Evolutionary conservation across 2,113 vertebrate genomes (phyloP), one percentile per base, ranked within the genome.

Genomic region (Budorcas taxicolor): DNA sequence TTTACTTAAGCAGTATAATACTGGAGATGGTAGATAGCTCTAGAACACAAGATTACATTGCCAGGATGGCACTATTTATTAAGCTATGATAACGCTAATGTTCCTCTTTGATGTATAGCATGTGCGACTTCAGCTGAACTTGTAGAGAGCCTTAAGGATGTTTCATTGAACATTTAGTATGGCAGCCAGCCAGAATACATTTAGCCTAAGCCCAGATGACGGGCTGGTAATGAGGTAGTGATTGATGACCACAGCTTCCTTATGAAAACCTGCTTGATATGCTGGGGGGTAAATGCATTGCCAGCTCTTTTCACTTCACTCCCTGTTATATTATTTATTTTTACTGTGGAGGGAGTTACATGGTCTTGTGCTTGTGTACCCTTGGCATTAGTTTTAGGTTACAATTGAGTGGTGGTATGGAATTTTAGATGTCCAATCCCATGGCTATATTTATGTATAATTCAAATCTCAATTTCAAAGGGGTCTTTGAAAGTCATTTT

Each of bases 181-280:
- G 99, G 99, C 99, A 99, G 99, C 97, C 98, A 99, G 99, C 99
- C 99, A 99, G 99, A 99, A 99, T 99, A 99, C 99, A 99, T 99
- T 99, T 99, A 99, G 99, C 98, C 98, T 99, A 99, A 99, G 98
- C 99, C 99, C 99, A 99, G 98, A 99, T 99, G 99, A 99, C 99
- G 98, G 98, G 98, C 98, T 99, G 98, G 99, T 99, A 99, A 99
- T 99, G 99, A 99, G 99, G 99, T 99, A 98, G 99, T 99, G 99
- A 99, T 99, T 99, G 99, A 99, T 99, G 99, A 99, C 99, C 99
- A 97, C 97, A 98, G 98, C 98, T 99, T 99, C 99, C 96, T 90
- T 99, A 99, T 98, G 99, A 99, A 99, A 99, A 99, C 98, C 98
- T 99, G 98, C 99, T 99, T 99, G 98, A 99, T 99, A 99, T 99